These are phyloP conservation scores for Zaprionus africanus DNA, from an alignment of 1,140 invertebrate genomes.

Conservation along the genomic window DNA sequence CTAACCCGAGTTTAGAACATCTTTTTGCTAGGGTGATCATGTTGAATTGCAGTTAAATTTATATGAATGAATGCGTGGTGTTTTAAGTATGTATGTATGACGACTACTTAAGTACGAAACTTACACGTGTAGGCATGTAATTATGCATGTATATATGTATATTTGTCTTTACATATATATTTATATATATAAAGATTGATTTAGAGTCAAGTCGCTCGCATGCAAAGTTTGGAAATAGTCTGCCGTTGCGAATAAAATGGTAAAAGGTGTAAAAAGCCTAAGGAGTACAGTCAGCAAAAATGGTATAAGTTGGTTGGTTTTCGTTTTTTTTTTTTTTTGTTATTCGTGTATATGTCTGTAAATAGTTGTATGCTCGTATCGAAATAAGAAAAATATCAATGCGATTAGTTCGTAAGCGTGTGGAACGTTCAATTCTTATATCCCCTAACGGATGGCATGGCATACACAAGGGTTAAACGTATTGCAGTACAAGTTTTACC, in stretches of 20 bases:
- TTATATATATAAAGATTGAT: constrained; percentile 20
- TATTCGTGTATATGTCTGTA: constrained; percentile 47
- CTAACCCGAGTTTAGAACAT: background rate
- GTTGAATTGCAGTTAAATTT: constrained; percentile 8
- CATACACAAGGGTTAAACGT: constrained; percentile 38
- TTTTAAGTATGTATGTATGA: constrained; percentile 19
- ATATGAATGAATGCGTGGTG: constrained; percentile 21
- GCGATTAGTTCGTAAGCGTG: constrained; percentile 17
- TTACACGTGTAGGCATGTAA: constrained; percentile 21
- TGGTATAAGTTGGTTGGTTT: constrained; percentile 71
- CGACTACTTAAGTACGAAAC: constrained; percentile 11
- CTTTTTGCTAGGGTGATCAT: constrained; percentile 15
- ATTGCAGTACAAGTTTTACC: constrained; percentile 19
- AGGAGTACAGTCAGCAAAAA: constrained; percentile 81
- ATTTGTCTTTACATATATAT: constrained; percentile 10
- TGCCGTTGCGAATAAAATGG: constrained; percentile 76
- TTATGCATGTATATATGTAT: constrained; percentile 18
- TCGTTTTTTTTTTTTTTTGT: constrained; percentile 33
- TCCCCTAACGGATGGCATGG: constrained; percentile 29
- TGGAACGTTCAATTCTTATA: constrained; percentile 32
- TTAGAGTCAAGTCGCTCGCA: constrained; percentile 49
- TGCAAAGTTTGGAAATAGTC: constrained; percentile 61
- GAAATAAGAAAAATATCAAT: constrained; percentile 17
- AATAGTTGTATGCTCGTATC: constrained; percentile 57
- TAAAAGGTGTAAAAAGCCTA: constrained; percentile 83